phyloP scores from a whole-genome alignment of 2,888 invertebrate genomes.

The Caenorhabditis panamensis region DNA sequence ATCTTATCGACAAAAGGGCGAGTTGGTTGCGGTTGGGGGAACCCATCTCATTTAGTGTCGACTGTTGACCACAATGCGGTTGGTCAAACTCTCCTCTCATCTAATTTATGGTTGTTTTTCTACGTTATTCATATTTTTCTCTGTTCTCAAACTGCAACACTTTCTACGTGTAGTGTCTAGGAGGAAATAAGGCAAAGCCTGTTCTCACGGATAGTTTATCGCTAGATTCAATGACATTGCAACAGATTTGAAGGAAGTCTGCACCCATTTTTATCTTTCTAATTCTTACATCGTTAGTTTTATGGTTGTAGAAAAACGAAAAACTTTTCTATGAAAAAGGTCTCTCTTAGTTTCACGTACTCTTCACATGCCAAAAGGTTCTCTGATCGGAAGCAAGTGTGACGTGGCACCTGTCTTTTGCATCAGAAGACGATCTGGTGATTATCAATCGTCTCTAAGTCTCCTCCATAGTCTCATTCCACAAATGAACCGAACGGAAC shows the following conservation, averaged over 20 bases:
- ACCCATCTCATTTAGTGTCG: conserved; percentile 34
- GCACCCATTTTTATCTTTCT: no score
- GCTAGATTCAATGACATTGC: no score
- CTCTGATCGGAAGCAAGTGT: conserved; percentile 29
- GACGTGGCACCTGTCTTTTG: conserved; percentile 31
- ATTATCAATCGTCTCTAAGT: conserved; percentile 28
- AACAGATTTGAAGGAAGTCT: no score
- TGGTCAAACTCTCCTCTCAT: background rate
- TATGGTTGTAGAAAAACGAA: no score
- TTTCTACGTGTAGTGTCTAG: no score
- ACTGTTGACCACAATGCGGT: conserved; percentile 28
- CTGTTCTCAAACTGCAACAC: no score
- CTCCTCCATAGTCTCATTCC: background rate
- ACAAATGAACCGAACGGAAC: conserved; percentile 22
- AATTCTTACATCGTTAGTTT: no score
- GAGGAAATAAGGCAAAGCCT: background rate
- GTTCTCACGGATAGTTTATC: background rate
- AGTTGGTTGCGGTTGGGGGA: conserved; percentile 21
- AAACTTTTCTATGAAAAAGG: no score
- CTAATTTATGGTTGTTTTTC: background rate
- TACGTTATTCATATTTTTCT: background rate
- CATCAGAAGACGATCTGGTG: conserved; percentile 15
- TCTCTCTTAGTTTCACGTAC: background rate
- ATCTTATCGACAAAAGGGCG: conserved; percentile 39
- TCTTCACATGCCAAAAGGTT: conserved; percentile 40